Evolutionary conservation across 2,888 invertebrate species (phyloP).

Genomic region (Tridacna crocea): DNA sequence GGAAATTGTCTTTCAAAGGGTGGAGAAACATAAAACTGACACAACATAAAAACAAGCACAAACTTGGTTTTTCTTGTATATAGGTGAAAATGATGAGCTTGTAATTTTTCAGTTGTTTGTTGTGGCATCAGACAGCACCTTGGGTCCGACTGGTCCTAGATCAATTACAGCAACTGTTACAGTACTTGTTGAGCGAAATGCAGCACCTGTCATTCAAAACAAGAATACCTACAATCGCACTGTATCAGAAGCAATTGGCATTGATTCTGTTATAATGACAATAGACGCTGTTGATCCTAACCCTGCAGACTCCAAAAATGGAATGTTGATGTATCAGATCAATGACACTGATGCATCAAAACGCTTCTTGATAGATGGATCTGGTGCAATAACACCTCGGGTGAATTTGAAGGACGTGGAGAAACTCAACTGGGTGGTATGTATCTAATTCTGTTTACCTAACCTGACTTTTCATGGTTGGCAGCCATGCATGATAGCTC

Average conservation of each 20-base stretch:
- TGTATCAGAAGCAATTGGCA: constrained; percentile 52
- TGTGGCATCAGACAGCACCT: constrained; percentile 71
- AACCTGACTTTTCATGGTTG: not conserved
- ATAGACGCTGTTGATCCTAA: constrained; percentile 77
- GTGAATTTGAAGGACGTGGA: constrained; percentile 43
- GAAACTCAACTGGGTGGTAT: constrained; percentile 21
- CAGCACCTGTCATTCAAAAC: constrained; percentile 63
- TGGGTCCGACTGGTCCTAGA: constrained; percentile 47
- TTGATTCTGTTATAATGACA: constrained; percentile 54
- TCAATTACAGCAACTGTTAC: constrained; percentile 75
- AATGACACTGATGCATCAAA: constrained; percentile 46
- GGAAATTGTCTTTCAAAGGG: too few relatives aligned
- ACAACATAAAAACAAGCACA: too few relatives aligned
- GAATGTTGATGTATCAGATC: constrained; percentile 63
- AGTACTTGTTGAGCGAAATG: constrained; percentile 75
- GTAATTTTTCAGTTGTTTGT: constrained; percentile 72
- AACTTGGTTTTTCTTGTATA: too few relatives aligned
- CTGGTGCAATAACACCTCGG: constrained; percentile 61
- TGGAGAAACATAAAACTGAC: too few relatives aligned
- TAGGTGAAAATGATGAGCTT: too few relatives aligned
- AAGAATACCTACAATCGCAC: constrained; percentile 39
- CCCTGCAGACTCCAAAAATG: constrained; percentile 68
- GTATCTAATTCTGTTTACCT: not conserved
- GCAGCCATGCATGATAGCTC: too few relatives aligned
- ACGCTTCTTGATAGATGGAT: constrained; percentile 64